Evolutionary conservation across 1,140 invertebrate species (phyloP).

Genomic region (Diachasma alloeum): DNA sequence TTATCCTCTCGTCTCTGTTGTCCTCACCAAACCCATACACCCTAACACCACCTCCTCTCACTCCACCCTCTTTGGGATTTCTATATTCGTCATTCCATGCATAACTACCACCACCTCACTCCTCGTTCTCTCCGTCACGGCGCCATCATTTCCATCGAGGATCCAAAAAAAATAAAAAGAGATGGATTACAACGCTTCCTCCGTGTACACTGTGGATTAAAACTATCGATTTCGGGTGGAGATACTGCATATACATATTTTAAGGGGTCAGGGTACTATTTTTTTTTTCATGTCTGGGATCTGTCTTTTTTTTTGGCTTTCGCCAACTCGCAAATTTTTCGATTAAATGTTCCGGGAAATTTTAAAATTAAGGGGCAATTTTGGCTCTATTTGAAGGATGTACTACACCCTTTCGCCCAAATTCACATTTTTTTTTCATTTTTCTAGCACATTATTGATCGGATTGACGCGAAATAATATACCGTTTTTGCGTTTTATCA

Average conservation of each 20-base stretch:
- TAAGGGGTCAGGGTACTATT: neutral
- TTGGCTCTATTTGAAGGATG: too few species aligned
- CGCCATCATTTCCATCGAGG: conserved; percentile 19
- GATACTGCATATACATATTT: conserved; percentile 10
- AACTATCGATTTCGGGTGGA: conserved; percentile 25
- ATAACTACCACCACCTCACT: conserved; percentile 5
- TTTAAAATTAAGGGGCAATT: too few species aligned
- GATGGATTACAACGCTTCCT: conserved; percentile 22
- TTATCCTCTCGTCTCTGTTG: conserved; percentile 29
- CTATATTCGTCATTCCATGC: conserved; percentile 22
- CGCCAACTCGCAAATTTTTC: too few species aligned
- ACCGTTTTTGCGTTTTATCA: too few species aligned
- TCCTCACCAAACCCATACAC: conserved; percentile 18
- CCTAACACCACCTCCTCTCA: neutral
- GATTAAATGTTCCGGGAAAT: too few species aligned
- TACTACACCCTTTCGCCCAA: too few species aligned
- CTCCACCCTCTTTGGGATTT: conserved; percentile 11
- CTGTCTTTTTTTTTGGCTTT: neutral
- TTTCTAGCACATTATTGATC: too few species aligned
- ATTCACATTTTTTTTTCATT: too few species aligned
- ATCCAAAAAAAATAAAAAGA: conserved; percentile 18
- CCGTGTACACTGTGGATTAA: conserved; percentile 22
- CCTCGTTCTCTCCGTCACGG: neutral
- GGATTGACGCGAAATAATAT: too few species aligned
- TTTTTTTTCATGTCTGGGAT: neutral